Conservation (phyloP, 1,140 invertebrate species). For the Vanessa tameamea region DNA sequence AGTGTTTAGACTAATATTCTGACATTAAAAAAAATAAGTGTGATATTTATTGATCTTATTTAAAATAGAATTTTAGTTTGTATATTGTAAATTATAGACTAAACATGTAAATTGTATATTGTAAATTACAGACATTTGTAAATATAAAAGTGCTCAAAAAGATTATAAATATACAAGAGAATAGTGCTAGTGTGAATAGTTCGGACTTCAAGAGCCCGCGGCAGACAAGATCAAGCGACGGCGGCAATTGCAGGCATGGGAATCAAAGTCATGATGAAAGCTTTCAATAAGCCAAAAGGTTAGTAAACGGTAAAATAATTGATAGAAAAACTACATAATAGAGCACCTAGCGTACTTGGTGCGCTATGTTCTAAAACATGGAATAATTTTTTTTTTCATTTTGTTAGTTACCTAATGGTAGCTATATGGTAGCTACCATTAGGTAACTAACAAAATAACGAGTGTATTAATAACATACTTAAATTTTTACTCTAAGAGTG, state of each 20-base stretch:
- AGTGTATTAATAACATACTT: neutral
- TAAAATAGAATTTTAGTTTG: constrained; percentile 49
- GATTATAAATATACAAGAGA: constrained; percentile 26
- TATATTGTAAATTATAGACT: constrained; percentile 55
- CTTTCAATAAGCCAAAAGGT: constrained; percentile 82
- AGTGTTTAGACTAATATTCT: constrained; percentile 69
- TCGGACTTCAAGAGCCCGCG: constrained; percentile 51
- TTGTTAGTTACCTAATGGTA: too few species aligned
- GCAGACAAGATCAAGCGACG: constrained; percentile 58
- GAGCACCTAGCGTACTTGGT: too few species aligned
- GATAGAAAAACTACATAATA: neutral
- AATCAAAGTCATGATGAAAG: constrained; percentile 82
- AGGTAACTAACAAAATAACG: too few species aligned
- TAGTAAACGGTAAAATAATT: constrained; percentile 38
- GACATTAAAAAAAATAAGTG: constrained; percentile 54
- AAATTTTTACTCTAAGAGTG: neutral
- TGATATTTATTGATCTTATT: constrained; percentile 77
- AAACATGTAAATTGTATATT: constrained; percentile 51
- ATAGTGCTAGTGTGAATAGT: constrained; percentile 41
- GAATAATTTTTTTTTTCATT: too few species aligned
- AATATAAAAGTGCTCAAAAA: constrained; percentile 57
- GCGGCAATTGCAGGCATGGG: constrained; percentile 80
- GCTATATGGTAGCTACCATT: too few species aligned
- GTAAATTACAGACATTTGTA: constrained; percentile 53
- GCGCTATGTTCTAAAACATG: too few species aligned